Evolutionary conservation across 2,888 invertebrate genomes (phyloP).

Genomic region (Sisyra nigra): DNA sequence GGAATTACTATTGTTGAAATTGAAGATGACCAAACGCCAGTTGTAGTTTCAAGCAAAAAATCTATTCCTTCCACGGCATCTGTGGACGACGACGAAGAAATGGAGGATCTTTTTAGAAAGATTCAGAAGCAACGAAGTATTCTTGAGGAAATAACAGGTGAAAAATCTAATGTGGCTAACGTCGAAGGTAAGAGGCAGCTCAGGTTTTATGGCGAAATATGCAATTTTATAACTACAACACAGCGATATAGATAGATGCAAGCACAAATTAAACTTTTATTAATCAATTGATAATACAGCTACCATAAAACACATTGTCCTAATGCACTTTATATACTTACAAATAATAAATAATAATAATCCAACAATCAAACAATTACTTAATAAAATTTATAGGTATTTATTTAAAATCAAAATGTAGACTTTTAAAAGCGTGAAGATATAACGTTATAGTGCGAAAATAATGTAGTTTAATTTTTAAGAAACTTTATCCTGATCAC

Average conservation of each 20-base stretch:
- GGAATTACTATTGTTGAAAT: constrained; percentile 11
- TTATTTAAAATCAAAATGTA: too few species aligned
- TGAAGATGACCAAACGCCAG: constrained; percentile 7
- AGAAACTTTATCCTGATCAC: too few species aligned
- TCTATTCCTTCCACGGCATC: constrained; percentile 24
- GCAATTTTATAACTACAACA: not conserved
- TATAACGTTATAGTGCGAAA: too few species aligned
- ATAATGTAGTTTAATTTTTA: too few species aligned
- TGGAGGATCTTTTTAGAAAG: constrained; percentile 45
- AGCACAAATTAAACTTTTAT: not conserved
- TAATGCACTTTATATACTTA: too few species aligned
- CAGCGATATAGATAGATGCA: constrained; percentile 1
- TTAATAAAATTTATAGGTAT: too few species aligned
- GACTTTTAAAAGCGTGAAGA: too few species aligned
- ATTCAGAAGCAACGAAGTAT: constrained; percentile 53
- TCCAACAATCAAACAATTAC: too few species aligned
- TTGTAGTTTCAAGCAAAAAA: constrained; percentile 1
- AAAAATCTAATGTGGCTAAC: constrained; percentile 29
- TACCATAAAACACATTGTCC: too few species aligned
- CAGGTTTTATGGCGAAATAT: too few species aligned
- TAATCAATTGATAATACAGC: too few species aligned
- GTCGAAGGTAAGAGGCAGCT: constrained; percentile 16
- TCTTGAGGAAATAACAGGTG: constrained; percentile 48
- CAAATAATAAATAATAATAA: too few species aligned
- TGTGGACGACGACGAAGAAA: constrained; percentile 37